Evolutionary conservation across 2,113 vertebrate genomes (phyloP).

Genomic region (Tilapia sparmanii): DNA sequence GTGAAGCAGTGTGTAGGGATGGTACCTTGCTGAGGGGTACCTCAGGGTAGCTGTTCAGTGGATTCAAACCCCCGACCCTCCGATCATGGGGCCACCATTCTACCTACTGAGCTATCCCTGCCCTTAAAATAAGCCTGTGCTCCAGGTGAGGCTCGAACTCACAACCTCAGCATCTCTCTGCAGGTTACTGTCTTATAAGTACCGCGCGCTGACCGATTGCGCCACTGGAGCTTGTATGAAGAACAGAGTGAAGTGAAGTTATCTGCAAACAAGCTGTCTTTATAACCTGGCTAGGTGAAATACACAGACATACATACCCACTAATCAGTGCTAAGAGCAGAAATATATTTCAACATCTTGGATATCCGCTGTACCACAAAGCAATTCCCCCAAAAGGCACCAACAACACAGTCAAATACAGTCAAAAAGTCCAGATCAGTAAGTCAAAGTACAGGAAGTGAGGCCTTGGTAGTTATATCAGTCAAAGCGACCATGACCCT

Average conservation of each 20-base stretch:
- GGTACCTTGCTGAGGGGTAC: fast-evolving
- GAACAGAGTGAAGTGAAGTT: no score
- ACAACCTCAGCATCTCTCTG: constrained; percentile 8
- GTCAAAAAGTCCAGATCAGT: background rate
- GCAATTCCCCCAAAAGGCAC: background rate
- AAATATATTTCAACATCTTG: background rate
- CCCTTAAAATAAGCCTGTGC: background rate
- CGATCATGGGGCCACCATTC: fast-evolving
- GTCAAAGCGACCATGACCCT: background rate
- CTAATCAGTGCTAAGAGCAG: background rate
- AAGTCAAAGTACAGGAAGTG: background rate
- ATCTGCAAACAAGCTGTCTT: no score
- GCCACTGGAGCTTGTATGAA: constrained; percentile 7
- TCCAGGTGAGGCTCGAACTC: constrained; percentile 26
- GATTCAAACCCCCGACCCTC: background rate
- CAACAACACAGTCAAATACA: fast-evolving
- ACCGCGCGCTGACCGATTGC: background rate
- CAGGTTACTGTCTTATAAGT: constrained; percentile 21
- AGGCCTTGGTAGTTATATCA: background rate
- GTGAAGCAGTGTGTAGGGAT: fast-evolving
- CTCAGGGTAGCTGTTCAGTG: fast-evolving
- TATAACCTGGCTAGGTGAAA: no score
- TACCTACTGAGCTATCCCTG: background rate
- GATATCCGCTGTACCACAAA: background rate
- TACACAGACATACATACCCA: fast-evolving